These are phyloP conservation scores for Motacilla tschutschensis DNA, from an alignment of 2,113 vertebrate genomes.

Conservation along the genomic window DNA sequence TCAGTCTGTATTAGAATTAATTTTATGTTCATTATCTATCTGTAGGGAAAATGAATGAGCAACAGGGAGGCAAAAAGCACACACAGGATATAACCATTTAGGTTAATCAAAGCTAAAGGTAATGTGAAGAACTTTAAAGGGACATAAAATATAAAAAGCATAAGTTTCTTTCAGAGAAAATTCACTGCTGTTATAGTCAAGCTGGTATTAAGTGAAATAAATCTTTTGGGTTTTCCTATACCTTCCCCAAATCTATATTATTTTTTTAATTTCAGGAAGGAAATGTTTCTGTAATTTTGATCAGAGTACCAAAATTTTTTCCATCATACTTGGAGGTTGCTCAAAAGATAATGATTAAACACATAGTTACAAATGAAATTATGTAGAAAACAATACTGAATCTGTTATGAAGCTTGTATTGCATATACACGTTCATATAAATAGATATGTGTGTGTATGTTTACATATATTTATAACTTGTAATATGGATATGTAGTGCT, in stretches of 20 bases:
- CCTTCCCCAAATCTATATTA: neutral
- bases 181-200: neutral
- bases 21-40: neutral
- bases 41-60: neutral
- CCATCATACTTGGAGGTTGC: neutral
- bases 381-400: neutral
- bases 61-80: neutral
- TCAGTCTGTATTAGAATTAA: neutral
- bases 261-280: neutral
- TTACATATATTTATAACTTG: neutral
- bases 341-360: neutral
- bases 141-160: neutral
- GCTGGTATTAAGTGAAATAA: neutral
- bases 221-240: neutral
- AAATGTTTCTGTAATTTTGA: neutral
- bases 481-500: neutral
- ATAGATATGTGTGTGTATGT: neutral
- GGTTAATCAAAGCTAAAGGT: constrained; percentile 12
- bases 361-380: neutral
- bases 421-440: neutral
- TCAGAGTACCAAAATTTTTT: neutral
- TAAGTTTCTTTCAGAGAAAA: neutral
- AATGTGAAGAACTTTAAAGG: neutral
- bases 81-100: neutral
- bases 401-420: neutral